A percentile compares a stretch with the other conserved stretches of the same genome.
Evolutionary conservation across 2,113 vertebrate species (phyloP).

Genomic region (Melanocharis versteri): DNA sequence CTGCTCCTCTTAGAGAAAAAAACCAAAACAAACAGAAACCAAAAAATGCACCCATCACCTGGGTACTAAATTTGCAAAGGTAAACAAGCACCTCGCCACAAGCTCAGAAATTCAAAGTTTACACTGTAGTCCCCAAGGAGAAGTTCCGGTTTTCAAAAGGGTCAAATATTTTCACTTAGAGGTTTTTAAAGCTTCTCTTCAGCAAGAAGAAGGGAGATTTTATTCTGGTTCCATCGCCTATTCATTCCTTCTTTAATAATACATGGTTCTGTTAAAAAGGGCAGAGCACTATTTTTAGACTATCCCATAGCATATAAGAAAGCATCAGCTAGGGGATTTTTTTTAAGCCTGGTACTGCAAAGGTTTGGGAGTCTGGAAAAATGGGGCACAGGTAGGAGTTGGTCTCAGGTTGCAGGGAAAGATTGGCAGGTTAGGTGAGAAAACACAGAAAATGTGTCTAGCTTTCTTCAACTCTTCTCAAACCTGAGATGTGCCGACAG

Average conservation of each 20-base stretch:
- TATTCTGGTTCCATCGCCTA: not conserved
- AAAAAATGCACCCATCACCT: not conserved
- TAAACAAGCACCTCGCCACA: not conserved
- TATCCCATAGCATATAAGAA: conserved; percentile 10
- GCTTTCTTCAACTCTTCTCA: not conserved
- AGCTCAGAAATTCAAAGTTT: not conserved
- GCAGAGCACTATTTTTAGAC: conserved; percentile 27
- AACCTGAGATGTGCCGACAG: not conserved
- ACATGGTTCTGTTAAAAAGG: conserved; percentile 49
- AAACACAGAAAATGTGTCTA: not conserved
- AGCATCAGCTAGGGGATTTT: not conserved
- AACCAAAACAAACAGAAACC: too few species aligned
- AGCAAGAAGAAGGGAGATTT: not conserved
- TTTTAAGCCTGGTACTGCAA: not conserved
- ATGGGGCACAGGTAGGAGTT: conserved; percentile 15
- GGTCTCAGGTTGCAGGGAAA: not conserved
- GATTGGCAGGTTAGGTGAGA: not conserved
- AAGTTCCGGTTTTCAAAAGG: not conserved
- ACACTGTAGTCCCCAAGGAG: not conserved
- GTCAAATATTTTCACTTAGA: not conserved
- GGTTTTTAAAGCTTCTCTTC: not conserved
- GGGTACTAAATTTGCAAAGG: not conserved
- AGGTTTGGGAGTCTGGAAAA: not conserved
- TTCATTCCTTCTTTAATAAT: conserved; percentile 57
- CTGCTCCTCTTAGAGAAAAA: not conserved